Percentiles rank a stretch among this genome's conserved stretches.
phyloP scores from a whole-genome alignment of 1,140 invertebrate genomes.

The Drosophila watanabei region DNA sequence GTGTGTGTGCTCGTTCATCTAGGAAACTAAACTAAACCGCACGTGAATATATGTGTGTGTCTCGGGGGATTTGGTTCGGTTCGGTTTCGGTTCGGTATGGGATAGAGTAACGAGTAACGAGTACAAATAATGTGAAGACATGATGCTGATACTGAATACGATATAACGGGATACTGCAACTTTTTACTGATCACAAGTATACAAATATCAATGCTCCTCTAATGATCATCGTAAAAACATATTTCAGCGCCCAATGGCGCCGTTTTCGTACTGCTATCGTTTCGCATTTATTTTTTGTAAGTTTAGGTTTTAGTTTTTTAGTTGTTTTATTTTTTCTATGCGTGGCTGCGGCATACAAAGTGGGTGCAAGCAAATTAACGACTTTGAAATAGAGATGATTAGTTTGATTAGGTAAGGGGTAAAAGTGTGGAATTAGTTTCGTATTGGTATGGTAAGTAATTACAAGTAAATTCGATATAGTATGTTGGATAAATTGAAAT shows the following conservation, averaged over 20 bases:
- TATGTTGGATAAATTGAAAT: conserved; percentile 75
- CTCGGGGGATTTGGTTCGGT: conserved; percentile 31
- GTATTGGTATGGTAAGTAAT: conserved; percentile 68
- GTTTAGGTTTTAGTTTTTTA: conserved; percentile 19
- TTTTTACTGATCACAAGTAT: conserved; percentile 46
- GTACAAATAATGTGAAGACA: conserved; percentile 62
- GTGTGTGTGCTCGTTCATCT: conserved; percentile 18
- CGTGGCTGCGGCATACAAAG: conserved; percentile 86
- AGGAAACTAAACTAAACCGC: conserved; percentile 42
- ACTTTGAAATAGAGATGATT: conserved; percentile 71
- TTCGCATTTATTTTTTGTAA: conserved; percentile 18
- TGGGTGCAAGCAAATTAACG: conserved; percentile 85
- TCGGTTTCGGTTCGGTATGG: conserved; percentile 32
- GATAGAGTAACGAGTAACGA: conserved; percentile 41
- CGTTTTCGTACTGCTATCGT: conserved; percentile 46
- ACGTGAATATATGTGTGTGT: conserved; percentile 22
- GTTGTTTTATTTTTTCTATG: conserved; percentile 68
- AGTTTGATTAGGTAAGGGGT: conserved; percentile 56
- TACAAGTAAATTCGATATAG: conserved; percentile 77
- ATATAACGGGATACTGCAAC: conserved; percentile 45
- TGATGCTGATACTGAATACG: conserved; percentile 73
- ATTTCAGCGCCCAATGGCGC: conserved; percentile 44
- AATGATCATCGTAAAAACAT: conserved; percentile 50
- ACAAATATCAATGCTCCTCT: conserved; percentile 51
- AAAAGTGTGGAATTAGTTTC: conserved; percentile 57